Evolutionary conservation across 2,888 invertebrate genomes (phyloP), one percentile per base, ranked within the genome.

Genomic region (Rugalucina vietnamica): DNA sequence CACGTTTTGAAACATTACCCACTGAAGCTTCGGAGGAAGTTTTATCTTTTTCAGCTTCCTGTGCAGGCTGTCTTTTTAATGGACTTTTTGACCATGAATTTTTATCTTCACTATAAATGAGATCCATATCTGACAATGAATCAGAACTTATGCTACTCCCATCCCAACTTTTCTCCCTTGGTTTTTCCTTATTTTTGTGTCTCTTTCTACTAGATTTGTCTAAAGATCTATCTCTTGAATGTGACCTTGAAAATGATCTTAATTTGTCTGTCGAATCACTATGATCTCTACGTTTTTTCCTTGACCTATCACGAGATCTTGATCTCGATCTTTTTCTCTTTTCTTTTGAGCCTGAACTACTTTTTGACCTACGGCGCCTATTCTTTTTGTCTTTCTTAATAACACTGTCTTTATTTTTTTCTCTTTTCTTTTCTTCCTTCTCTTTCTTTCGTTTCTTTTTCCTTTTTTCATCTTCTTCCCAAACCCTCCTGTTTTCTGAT

Each of bases 301-400:
- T 77, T 37, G 71, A 57, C 27, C 81, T 77, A 24, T 88, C 84
- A 37, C 81, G 54, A 39, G 84, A 82, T 21, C 88, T 70, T 24
- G 91, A 91, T 57, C 88, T 77, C 34, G 90, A 90, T n/a, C 89
- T 74, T 73, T 60, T 60, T 4, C 69, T 65, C 73, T 87, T 88
- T n/a, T 91, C 90, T 72, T 78, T 78, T 50, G 91, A 90, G 24
- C 82, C 84, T 74, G 89, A 88, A 72, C 81, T 86, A 77, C 87
- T 86, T 74, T 85, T 79, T 32, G 79, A 81, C 36, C 80, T 79
- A 57, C 71, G 81, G 32, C 82, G 65, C 32, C 79, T 82, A 34
- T 34, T 27, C 57, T 86, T 88, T 70, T 81, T 85, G 2, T 87
- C 85, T 54, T 81, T 87, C 76, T 82, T 87, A 65, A 50, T 78